A percentile compares a stretch with the other conserved stretches of the same genome.
phyloP scores from a whole-genome alignment of 2,113 vertebrate genomes.

The Sorex araneus region DNA sequence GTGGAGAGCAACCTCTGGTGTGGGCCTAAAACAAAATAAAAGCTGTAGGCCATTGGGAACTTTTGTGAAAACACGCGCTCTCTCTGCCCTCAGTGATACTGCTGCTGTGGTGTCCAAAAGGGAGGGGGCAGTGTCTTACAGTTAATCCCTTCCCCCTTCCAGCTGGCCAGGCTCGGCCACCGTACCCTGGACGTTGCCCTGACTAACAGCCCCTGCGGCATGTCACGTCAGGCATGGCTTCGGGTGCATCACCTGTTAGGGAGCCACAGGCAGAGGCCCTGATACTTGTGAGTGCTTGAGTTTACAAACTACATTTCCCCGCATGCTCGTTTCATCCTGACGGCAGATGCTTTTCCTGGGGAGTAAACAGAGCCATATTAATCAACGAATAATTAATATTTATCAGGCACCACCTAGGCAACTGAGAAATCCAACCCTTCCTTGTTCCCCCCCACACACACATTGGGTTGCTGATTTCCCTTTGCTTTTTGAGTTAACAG shows the following conservation, averaged over 20 bases:
- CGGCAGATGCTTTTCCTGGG: constrained; percentile 75
- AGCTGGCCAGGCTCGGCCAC: neutral
- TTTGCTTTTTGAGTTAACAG: neutral
- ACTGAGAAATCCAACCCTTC: constrained; percentile 39
- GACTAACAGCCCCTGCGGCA: constrained; percentile 1
- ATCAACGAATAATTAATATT: constrained; percentile 71
- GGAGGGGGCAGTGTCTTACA: neutral
- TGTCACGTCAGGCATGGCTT: neutral
- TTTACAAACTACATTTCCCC: constrained; percentile 13
- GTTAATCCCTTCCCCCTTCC: neutral
- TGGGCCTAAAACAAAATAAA: neutral
- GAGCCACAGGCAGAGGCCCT: neutral
- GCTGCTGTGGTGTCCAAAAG: neutral
- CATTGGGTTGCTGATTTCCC: neutral
- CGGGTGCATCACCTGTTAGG: neutral
- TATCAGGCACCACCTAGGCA: constrained; percentile 52
- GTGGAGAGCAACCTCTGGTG: neutral
- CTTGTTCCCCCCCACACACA: neutral
- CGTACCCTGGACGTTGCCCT: neutral
- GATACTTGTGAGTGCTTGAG: neutral
- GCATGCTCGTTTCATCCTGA: neutral
- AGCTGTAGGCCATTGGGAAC: neutral
- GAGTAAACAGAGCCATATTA: constrained; percentile 57
- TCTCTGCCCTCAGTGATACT: neutral
- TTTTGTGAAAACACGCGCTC: neutral